Base-by-base conservation (phyloP, 2,888 invertebrate species). In the Acanthosepion pharaonis region DNA sequence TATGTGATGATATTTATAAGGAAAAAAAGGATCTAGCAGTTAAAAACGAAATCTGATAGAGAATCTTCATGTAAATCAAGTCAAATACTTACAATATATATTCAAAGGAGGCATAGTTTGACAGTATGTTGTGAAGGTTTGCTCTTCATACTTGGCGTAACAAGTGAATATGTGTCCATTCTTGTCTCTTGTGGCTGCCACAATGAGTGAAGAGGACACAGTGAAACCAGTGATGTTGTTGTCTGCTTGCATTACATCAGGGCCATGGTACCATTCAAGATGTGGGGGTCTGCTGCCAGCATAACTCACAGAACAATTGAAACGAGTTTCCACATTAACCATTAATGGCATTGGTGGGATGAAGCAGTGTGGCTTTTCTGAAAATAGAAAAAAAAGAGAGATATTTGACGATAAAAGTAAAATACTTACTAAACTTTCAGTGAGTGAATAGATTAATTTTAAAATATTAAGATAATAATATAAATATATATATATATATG, bases 301-400 rank as follows among this genome's bases (percentile, higher is more conserved):
- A 95, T 95, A 96, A 55, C 95, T 94, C 55, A 96, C 95, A 94
- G 94, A 94, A 94, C 96, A 96, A 94, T 96, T 96, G 94, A 96
- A 96, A 49, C 42, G 55, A 0, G 64, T 94, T 42, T 55, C 33
- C 15, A 64, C 94, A 33, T 94, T 94, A 23, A 64, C 59, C 55
- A 64, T 64, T 64, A 94, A 94, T 55, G 94, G 94, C 94, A 55
- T 94, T 42, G 33, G 59, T 55, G 94, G 94, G 8, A 55, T 94
- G 33, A 48, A 55, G 48, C 94, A 94, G 25, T 94, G 94, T 20
- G 94, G 94, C 33, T 94, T 55, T 23, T 94, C 94, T 94, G 64
- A 1, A 55, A 55, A 28, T 23, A 48, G 28, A 92, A 92, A 92
- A 92, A 92, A 92, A 5, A 28, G 5, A 92, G 28, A 28, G 28